These are phyloP conservation scores for Plebejus melissa DNA, from an alignment of 2,888 invertebrate genomes.

Conservation along the genomic window DNA sequence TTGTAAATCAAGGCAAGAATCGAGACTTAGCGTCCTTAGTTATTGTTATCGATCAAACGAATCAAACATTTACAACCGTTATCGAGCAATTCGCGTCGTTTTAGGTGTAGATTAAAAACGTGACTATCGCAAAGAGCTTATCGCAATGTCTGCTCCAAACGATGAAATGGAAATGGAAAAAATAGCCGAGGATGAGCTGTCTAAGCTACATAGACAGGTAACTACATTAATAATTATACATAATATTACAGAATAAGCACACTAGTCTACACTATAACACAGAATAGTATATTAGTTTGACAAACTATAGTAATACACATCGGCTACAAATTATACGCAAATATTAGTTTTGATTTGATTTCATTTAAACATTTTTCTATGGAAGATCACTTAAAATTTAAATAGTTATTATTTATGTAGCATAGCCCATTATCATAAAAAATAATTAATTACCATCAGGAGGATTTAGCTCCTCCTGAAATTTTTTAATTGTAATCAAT, in stretches of 20 bases:
- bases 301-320: too few species aligned
- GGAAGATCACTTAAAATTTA: too few species aligned
- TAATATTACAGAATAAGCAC: background rate
- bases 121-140: slow-evolving; percentile 30
- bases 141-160: slow-evolving; percentile 53
- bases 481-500: too few species aligned
- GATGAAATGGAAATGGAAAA: slow-evolving; percentile 87
- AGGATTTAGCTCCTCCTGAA: too few species aligned
- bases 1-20: background rate
- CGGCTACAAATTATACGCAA: background rate
- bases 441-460: too few species aligned
- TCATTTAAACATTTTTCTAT: too few species aligned
- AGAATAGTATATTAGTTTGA: too few species aligned
- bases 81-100: background rate
- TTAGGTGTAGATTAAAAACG: slow-evolving; percentile 35
- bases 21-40: background rate
- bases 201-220: slow-evolving; percentile 87
- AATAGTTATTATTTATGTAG: too few species aligned
- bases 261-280: background rate
- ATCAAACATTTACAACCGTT: slow-evolving; percentile 3
- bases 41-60: slow-evolving; percentile 11
- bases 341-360: background rate
- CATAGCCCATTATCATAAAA: too few species aligned
- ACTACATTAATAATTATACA: slow-evolving; percentile 1
- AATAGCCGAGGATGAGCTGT: slow-evolving; percentile 87